phyloP scores from a whole-genome alignment of 2,888 invertebrate species.

The Tromatobia lineatoria region DNA sequence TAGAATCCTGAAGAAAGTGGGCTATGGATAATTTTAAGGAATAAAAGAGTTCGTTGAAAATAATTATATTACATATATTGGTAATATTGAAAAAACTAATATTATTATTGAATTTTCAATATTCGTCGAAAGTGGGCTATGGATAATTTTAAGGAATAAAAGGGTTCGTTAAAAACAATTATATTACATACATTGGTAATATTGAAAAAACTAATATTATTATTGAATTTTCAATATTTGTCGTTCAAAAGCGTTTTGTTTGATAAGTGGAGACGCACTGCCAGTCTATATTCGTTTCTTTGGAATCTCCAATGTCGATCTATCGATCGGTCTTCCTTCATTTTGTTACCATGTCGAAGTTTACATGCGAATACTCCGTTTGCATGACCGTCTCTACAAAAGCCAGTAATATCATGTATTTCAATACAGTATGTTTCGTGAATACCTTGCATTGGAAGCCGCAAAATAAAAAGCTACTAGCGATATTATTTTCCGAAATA shows the following conservation, averaged over 20 bases:
- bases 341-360: not conserved
- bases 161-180: not conserved
- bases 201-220: not conserved
- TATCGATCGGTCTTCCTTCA: slow-evolving; percentile 41
- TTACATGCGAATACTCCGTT: slow-evolving; percentile 55
- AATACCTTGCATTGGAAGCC: not conserved
- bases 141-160: too few relatives aligned
- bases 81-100: not conserved
- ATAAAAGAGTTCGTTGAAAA: not conserved
- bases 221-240: not conserved
- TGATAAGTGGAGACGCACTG: not conserved
- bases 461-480: not conserved
- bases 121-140: not conserved
- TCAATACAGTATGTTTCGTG: not conserved
- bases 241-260: not conserved
- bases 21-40: too few relatives aligned
- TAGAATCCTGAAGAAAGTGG: too few relatives aligned
- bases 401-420: not conserved
- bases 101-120: not conserved
- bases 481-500: not conserved
- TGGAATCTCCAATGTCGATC: slow-evolving; percentile 39
- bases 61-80: not conserved
- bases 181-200: too few relatives aligned
- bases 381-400: slow-evolving; percentile 23
- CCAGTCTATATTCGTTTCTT: slow-evolving; percentile 8